Base-by-base conservation (phyloP, 1,140 invertebrate genomes). In the Drosophila guanche region DNA sequence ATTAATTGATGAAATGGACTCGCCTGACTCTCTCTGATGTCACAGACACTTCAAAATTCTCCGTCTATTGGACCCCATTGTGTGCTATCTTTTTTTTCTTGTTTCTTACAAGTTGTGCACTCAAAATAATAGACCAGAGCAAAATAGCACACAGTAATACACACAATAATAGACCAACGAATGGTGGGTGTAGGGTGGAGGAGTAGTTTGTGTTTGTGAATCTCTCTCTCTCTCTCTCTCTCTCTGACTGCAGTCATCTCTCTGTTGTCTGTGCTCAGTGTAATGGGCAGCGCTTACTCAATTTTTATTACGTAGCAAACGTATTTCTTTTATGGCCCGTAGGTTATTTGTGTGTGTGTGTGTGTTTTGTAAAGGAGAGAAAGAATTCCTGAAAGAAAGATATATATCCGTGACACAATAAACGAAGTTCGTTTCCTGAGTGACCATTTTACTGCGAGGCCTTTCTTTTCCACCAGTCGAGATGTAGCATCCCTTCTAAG, bases 241-340 rank as follows among this genome's bases (percentile, higher is more conserved):
- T 20, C 70, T 75, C 65, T 75, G 70, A 71, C 79, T 86, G 80
- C 79, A 80, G 80, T 73, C 68, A 72, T 53, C 80, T 41, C 25
- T 27, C 25, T 33, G 29, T 29, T 6, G 7, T 33, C 33, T 37
- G 8, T 5, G 16, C 25, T 6, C 33, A 12, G 61, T 65, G 80
- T 85, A 86, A 85, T 85, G 78, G 81, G 81, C 77, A 86, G 80
- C 80, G 79, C 86, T 85, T 85, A 86, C 80, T 85, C 80, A 85
- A 85, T 85, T 85, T 37, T 85, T 86, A 86, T 77, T 85, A 86
- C 81, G 76, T 86, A 81, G 81, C 74, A 85, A 85, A 85, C 81
- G 81, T 80, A 86, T 85, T 85, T 85, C 80, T 85, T 84, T 85
- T 85, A 85, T 80, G 61, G 72, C 62, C 79, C 62, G 59, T 68